Conservation (phyloP, 2,888 invertebrate genomes). For the Drosophila robusta region DNA sequence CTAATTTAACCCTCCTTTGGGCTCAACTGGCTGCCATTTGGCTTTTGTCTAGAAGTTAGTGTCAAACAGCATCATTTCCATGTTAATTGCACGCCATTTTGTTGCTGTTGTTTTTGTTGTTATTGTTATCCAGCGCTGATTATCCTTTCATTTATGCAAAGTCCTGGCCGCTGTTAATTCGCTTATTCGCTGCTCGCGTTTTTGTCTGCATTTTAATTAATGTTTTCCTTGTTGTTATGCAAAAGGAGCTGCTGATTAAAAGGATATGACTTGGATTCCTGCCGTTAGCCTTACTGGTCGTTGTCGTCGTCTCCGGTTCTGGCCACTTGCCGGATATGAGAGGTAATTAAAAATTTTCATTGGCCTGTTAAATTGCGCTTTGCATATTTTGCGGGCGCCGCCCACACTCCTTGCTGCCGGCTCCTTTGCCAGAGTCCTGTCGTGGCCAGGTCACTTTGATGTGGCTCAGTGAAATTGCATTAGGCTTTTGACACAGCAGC, state of each 20-base stretch:
- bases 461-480: constrained; percentile 52
- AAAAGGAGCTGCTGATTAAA: constrained; percentile 72
- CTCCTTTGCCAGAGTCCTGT: constrained; percentile 11
- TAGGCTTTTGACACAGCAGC: constrained; percentile 39
- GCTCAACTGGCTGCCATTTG: constrained; percentile 52
- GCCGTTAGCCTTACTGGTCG: background rate
- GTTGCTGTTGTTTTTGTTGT: constrained; percentile 12
- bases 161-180: constrained; percentile 81
- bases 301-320: constrained; percentile 18
- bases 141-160: constrained; percentile 84
- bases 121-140: constrained; percentile 69
- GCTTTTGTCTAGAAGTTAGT: constrained; percentile 61
- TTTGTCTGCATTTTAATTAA: constrained; percentile 79
- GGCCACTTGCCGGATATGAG: constrained; percentile 66
- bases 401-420: background rate
- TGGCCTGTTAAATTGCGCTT: constrained; percentile 70
- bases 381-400: constrained; percentile 71
- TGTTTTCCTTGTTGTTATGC: constrained; percentile 76
- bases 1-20: constrained; percentile 76
- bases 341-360: constrained; percentile 75
- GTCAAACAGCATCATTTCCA: constrained; percentile 80
- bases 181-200: constrained; percentile 75
- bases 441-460: constrained; percentile 41
- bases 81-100: constrained; percentile 81
- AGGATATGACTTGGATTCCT: constrained; percentile 61